phyloP scores from a whole-genome alignment of 2,113 vertebrate species.

The Tragulus kanchil region DNA sequence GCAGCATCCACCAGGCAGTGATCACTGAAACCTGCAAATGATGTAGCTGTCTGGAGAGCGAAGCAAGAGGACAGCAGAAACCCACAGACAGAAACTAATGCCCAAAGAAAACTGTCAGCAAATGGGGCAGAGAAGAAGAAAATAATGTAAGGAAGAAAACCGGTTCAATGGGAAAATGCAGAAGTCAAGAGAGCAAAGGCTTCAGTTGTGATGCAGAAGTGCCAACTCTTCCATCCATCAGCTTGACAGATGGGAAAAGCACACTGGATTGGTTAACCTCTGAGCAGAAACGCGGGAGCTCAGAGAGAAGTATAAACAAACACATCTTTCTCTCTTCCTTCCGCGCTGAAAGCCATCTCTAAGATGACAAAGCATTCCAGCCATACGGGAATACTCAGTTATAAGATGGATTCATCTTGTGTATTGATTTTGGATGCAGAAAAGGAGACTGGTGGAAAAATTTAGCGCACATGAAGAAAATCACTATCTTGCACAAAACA shows the following conservation, averaged over 20 bases:
- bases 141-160: not conserved
- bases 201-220: not conserved
- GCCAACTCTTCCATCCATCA: not conserved
- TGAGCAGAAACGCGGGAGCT: not conserved
- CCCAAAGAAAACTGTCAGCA: not conserved
- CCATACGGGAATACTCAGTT: not conserved
- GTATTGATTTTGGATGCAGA: constrained; percentile 15
- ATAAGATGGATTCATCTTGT: not conserved
- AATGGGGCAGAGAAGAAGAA: not conserved
- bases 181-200: not conserved
- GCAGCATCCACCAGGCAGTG: not conserved
- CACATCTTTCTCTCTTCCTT: not conserved
- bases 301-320: constrained; percentile 7
- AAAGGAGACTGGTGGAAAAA: not conserved
- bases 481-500: not conserved
- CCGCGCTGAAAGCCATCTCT: not conserved
- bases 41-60: not conserved
- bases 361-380: not conserved
- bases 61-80: not conserved
- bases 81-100: not conserved
- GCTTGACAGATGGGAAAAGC: not conserved
- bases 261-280: not conserved
- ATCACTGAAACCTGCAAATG: not conserved
- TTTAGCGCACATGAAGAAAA: not conserved
- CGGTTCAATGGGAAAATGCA: not conserved